Conservation (phyloP, 2,888 invertebrate genomes). For the Athrips mouffetella region DNA sequence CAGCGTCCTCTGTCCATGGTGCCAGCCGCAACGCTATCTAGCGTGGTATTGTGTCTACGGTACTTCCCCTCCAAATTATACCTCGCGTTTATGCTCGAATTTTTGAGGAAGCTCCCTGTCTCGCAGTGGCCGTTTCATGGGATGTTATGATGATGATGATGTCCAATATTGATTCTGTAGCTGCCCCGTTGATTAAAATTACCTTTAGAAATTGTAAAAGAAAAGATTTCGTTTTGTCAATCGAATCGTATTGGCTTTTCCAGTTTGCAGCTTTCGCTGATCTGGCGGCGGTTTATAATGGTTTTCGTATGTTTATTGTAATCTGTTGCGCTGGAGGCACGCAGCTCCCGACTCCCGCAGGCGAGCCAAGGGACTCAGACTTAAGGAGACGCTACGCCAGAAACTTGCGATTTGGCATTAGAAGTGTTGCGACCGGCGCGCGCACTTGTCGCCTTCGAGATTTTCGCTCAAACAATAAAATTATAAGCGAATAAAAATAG, state of each 20-base stretch:
- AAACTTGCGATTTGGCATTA: slow-evolving; percentile 59
- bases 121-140: too few relatives aligned
- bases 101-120: too few relatives aligned
- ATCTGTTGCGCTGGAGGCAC: slow-evolving; percentile 39
- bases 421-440: slow-evolving; percentile 59
- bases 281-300: neutral
- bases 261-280: neutral
- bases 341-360: slow-evolving; percentile 22
- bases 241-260: neutral
- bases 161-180: too few relatives aligned
- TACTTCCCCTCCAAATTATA: too few relatives aligned
- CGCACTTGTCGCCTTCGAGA: slow-evolving; percentile 66
- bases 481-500: slow-evolving; percentile 75
- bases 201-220: too few relatives aligned
- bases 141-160: too few relatives aligned
- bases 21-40: too few relatives aligned
- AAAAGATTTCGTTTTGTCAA: neutral
- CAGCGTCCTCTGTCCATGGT: too few relatives aligned
- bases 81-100: too few relatives aligned
- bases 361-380: slow-evolving; percentile 25
- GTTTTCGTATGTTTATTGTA: neutral
- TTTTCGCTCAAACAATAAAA: slow-evolving; percentile 75
- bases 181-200: too few relatives aligned
- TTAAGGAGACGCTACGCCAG: slow-evolving; percentile 37
- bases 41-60: too few relatives aligned